phyloP scores from a whole-genome alignment of 2,113 vertebrate genomes.

The Oxyura jamaicensis region DNA sequence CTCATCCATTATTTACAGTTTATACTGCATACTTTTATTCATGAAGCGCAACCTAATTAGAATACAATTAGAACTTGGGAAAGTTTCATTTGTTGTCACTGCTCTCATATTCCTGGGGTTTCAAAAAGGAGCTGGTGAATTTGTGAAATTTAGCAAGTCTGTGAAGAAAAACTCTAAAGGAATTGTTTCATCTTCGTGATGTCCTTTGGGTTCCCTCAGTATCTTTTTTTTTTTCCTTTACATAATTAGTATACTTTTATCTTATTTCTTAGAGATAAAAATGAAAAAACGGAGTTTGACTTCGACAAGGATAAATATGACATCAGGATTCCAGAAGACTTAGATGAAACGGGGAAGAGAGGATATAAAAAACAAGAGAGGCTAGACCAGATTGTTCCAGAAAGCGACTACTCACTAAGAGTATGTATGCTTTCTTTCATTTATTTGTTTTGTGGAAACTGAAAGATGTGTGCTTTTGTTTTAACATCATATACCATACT shows the following conservation, averaged over 20 bases:
- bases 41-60: background rate
- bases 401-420: slow-evolving; percentile 85
- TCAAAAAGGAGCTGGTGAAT: background rate
- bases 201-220: accelerated
- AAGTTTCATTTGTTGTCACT: background rate
- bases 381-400: slow-evolving; percentile 80
- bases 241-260: background rate
- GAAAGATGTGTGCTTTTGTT: background rate
- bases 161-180: background rate
- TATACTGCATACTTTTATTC: background rate
- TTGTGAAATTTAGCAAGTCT: background rate
- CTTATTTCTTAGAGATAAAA: slow-evolving; percentile 78
- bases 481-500: background rate
- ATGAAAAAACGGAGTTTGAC: slow-evolving; percentile 87
- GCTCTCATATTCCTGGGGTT: background rate
- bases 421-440: slow-evolving; percentile 57
- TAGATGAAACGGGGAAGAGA: slow-evolving; percentile 77
- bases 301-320: slow-evolving; percentile 89
- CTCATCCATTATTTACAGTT: background rate
- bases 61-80: background rate
- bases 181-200: background rate
- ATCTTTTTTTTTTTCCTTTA: background rate
- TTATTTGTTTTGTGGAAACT: background rate
- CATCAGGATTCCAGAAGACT: slow-evolving; percentile 89
- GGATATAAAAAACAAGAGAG: slow-evolving; percentile 80